Percentiles rank a stretch among this genome's conserved stretches.
These are phyloP conservation scores for Lottia gigantea DNA, from an alignment of 2,888 invertebrate genomes.

Conservation along the genomic window DNA sequence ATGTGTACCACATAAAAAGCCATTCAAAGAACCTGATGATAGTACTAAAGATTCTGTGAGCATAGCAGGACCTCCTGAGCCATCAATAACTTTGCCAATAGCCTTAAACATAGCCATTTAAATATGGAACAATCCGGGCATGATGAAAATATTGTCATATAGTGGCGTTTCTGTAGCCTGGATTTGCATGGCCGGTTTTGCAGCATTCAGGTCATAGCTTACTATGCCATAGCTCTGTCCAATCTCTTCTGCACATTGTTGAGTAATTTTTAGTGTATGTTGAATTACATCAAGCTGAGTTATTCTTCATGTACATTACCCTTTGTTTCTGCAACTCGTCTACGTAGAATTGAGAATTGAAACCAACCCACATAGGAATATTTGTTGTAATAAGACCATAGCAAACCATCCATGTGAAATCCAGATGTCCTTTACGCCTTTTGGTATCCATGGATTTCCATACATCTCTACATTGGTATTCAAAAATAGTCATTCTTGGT, in stretches of 20 bases:
- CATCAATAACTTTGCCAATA: constrained; percentile 34
- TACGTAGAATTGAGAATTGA: constrained; percentile 22
- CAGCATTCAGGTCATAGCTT: constrained; percentile 31
- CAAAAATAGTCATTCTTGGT: constrained; percentile 18
- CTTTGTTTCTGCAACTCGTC: constrained; percentile 29
- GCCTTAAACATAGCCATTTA: constrained; percentile 34
- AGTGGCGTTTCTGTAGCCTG: constrained; percentile 30
- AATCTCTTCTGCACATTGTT: constrained; percentile 29
- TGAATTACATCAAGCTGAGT: constrained; percentile 29
- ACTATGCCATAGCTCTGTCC: constrained; percentile 28
- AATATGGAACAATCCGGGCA: constrained; percentile 38
- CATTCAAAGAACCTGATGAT: constrained; percentile 33
- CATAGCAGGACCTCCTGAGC: constrained; percentile 33
- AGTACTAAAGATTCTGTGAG: constrained; percentile 35
- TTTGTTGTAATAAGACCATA: constrained; percentile 21
- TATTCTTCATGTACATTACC: constrained; percentile 33
- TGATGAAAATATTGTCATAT: constrained; percentile 39
- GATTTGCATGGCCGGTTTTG: constrained; percentile 37
- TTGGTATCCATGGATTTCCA: background rate
- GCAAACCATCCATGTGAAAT: constrained; percentile 21
- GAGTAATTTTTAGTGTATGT: constrained; percentile 29
- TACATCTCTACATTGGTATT: constrained; percentile 14
- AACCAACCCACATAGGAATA: constrained; percentile 35
- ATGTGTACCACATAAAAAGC: constrained; percentile 24
- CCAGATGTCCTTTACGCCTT: constrained; percentile 3